Conservation (phyloP, 2,888 invertebrate genomes). For the Leptinotarsa peninsularis region DNA sequence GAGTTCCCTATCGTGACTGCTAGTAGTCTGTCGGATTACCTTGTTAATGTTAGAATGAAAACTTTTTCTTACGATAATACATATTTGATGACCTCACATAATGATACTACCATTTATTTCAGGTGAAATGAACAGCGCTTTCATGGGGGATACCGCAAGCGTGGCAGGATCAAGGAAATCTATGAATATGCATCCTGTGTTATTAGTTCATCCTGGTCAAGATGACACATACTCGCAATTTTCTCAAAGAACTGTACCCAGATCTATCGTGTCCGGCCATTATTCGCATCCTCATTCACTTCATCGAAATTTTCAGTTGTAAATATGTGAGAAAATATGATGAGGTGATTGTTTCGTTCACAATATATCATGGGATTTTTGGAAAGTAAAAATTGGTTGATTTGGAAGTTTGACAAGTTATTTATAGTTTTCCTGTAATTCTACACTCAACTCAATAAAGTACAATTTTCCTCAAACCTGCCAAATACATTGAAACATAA, state of each 20-base stretch:
- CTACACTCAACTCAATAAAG: no score
- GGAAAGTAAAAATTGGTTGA: not conserved
- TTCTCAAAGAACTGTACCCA: slow-evolving; percentile 74
- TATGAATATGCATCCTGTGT: slow-evolving; percentile 86
- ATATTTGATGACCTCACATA: no score
- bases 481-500: no score
- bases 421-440: no score
- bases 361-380: not conserved
- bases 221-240: slow-evolving; percentile 85
- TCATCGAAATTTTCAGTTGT: slow-evolving; percentile 75
- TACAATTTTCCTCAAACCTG: no score
- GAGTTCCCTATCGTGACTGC: no score
- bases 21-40: no score
- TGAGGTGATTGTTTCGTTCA: not conserved
- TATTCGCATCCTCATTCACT: slow-evolving; percentile 62
- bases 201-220: slow-evolving; percentile 79
- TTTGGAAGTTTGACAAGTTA: no score
- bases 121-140: slow-evolving; percentile 92
- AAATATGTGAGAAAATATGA: slow-evolving; percentile 46
- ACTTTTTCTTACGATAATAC: no score
- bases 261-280: slow-evolving; percentile 64
- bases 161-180: slow-evolving; percentile 87
- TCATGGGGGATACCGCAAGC: slow-evolving; percentile 87
- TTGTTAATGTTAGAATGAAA: no score
- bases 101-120: slow-evolving; percentile 50